A percentile compares a stretch with the other conserved stretches of the same genome.
These are phyloP conservation scores for Zoanthus gigantus DNA, from an alignment of 92 coral and sea anemone species.

Conservation along the genomic window DNA sequence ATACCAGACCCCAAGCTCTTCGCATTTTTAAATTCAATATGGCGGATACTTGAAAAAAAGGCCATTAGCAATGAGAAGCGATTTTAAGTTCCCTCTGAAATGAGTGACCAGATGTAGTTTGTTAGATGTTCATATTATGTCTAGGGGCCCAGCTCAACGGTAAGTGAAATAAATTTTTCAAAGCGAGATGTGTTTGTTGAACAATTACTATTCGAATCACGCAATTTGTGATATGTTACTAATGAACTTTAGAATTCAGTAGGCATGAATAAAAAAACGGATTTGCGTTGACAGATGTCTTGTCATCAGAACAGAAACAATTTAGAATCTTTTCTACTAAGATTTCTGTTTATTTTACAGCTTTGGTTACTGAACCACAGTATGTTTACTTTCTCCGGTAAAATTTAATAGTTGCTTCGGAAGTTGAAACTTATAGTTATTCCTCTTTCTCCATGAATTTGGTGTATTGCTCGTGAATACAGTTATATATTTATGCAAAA, in stretches of 20 bases:
- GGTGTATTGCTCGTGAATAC: not conserved
- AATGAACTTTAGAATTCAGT: not conserved
- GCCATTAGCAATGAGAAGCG: conserved; percentile 34
- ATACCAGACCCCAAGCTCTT: conserved; percentile 26
- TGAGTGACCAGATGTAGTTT: conserved; percentile 21
- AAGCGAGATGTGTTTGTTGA: not conserved
- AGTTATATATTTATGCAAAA: not conserved
- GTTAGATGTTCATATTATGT: conserved; percentile 35
- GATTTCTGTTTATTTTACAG: not conserved
- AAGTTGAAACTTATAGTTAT: not conserved
- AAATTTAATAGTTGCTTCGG: not conserved
- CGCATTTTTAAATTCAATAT: conserved; percentile 47
- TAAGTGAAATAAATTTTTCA: conserved; percentile 4
- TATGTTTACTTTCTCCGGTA: not conserved
- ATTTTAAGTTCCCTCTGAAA: conserved; percentile 16
- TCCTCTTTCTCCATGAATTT: not conserved
- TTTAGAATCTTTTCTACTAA: not conserved
- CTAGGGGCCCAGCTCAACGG: conserved; percentile 48
- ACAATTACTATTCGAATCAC: conserved; percentile 19
- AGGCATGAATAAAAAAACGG: not conserved
- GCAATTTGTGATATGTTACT: not conserved
- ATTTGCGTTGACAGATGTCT: conserved; percentile 6
- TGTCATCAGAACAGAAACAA: not conserved
- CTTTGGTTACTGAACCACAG: not conserved
- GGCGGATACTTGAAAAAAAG: conserved; percentile 37